These are phyloP conservation scores for Podarcis raffonei DNA, from an alignment of 2,113 vertebrate species.

Conservation along the genomic window DNA sequence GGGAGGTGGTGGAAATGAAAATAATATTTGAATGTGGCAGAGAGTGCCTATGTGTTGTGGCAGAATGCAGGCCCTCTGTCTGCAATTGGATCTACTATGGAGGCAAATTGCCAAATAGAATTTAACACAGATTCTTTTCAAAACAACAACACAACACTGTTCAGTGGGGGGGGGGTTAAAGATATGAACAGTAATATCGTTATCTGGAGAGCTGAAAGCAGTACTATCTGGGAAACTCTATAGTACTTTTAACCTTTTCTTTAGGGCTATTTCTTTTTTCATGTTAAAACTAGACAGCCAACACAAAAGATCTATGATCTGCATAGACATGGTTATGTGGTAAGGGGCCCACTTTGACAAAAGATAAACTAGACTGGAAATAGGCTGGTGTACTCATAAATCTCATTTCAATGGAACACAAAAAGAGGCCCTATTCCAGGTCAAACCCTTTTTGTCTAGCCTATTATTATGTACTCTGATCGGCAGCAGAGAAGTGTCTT, in stretches of 20 bases:
- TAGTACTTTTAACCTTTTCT: background rate
- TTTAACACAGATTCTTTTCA: background rate
- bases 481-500: background rate
- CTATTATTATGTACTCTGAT: background rate
- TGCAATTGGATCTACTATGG: slow-evolving; percentile 18
- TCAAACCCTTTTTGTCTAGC: background rate
- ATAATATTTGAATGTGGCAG: slow-evolving; percentile 31
- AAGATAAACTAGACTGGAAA: background rate
- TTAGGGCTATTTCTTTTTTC: background rate
- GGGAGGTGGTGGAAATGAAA: slow-evolving; percentile 29
- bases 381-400: background rate
- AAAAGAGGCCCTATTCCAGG: too few species aligned
- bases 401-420: background rate
- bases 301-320: background rate
- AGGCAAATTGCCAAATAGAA: background rate
- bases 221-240: background rate
- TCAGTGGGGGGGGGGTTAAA: background rate
- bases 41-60: slow-evolving; percentile 36
- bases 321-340: background rate
- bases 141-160: background rate
- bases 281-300: background rate
- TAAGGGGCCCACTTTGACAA: background rate
- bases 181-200: background rate
- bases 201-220: background rate
- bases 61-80: background rate